A percentile compares a stretch with the other conserved stretches of the same genome.
phyloP scores from a whole-genome alignment of 1,140 invertebrate species.

The Streblospio benedicti region DNA sequence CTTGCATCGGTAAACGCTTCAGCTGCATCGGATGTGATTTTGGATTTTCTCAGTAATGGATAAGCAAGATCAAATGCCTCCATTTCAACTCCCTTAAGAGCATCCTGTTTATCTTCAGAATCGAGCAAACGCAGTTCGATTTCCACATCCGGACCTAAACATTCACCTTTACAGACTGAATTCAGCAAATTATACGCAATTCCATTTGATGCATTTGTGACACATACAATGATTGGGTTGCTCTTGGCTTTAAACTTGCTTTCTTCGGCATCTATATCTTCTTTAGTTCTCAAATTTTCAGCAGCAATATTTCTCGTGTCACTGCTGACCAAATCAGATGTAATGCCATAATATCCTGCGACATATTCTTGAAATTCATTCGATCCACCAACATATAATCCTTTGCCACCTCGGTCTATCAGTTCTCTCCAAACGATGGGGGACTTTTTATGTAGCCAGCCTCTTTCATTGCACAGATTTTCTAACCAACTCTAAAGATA shows the following conservation, averaged over 20 bases:
- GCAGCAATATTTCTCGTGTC: constrained; percentile 36
- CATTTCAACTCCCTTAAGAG: constrained; percentile 33
- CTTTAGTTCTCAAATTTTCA: constrained; percentile 38
- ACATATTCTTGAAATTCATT: constrained; percentile 49
- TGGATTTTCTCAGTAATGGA: constrained; percentile 28
- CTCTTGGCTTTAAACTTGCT: constrained; percentile 24
- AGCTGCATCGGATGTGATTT: constrained; percentile 25
- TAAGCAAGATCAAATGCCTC: constrained; percentile 37
- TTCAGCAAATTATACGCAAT: constrained; percentile 32
- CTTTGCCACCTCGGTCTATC: constrained; percentile 45
- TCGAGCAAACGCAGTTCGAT: constrained; percentile 31
- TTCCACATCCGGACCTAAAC: constrained; percentile 33
- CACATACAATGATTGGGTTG: constrained; percentile 37
- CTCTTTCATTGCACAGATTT: constrained; percentile 31
- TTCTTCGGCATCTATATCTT: constrained; percentile 34
- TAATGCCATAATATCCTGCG: constrained; percentile 40
- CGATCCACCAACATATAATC: constrained; percentile 45
- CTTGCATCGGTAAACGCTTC: constrained; percentile 38
- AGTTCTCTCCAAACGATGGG: constrained; percentile 48
- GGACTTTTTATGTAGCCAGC: constrained; percentile 39
- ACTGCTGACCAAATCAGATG: constrained; percentile 34
- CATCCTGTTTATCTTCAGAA: constrained; percentile 24
- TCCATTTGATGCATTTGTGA: constrained; percentile 33
- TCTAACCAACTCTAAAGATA: constrained; percentile 40
- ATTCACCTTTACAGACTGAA: constrained; percentile 31